Evolutionary conservation across 2,797 vertebrate species (phyloP), one percentile per base, ranked within the genome.

Genomic region (Crocodylus rhombifer): DNA sequence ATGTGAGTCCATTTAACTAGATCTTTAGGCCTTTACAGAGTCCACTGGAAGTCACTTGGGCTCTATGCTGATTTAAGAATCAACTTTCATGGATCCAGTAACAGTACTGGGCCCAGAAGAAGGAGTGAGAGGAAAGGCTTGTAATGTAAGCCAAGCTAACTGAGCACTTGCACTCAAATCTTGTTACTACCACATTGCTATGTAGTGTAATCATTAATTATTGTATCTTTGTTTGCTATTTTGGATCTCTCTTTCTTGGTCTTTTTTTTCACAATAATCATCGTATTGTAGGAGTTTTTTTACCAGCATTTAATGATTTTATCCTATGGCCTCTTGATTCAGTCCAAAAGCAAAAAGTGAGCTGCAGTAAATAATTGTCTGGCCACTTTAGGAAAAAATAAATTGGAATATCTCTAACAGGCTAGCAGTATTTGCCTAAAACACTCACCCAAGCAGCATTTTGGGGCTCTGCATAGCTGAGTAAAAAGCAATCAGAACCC

Each of bases 91-190:
- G 28, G 76, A 33, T 60, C 3, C 12, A 25, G 5, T 86, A 63
- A 33, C 0, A 6, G 25, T 67, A 56, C n/a, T 0, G 0, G 6
- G 58, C 2, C 4, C 0, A 0, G 20, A 16, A 9, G 42, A 8
- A 58, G 42, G 0, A 0, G 25, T 36, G 13, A 3, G 7, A 26
- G 10, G 65, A 57, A 12, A n/a, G 21, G 67, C 14, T 58, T 77
- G 23, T 18, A 77, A 63, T 3, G 28, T 14, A 42, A 55, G 21
- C 62, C 71, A 86, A 61, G 69, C 3, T 61, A 76, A 51, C 61
- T 71, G n/a, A 26, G 26, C 33, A 63, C 60, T 69, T 83, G 56
- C 42, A 17, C 6, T 14, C 42, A 10, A 9, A 1, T 77, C n/a
- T 64, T 55, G 30, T 75, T 60, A n/a, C 12, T 64, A 77, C n/a